Evolutionary conservation across 2,113 vertebrate species (phyloP).

Genomic region (Taxidea taxus): DNA sequence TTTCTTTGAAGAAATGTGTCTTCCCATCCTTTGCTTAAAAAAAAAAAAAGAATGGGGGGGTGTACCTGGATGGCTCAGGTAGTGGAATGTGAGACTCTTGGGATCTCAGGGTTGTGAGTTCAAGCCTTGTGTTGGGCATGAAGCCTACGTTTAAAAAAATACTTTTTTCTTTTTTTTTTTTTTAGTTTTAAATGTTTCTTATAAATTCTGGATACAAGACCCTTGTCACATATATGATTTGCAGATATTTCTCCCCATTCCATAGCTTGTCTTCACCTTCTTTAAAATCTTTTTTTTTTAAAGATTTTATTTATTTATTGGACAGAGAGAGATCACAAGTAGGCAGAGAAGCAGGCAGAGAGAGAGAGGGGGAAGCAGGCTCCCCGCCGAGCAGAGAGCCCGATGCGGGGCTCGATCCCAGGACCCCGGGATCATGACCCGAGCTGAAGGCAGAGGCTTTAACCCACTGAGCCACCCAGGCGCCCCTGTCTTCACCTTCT

Average conservation of each 20-base stretch:
- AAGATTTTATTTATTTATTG: no score
- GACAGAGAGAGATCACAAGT: no score
- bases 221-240: neutral
- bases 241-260: neutral
- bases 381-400: no score
- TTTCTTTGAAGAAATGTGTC: neutral
- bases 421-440: no score
- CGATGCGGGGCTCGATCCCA: no score
- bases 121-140: neutral
- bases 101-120: neutral
- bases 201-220: neutral
- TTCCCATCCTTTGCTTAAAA: neutral
- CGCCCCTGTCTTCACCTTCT: neutral
- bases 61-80: neutral
- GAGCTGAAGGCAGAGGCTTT: no score
- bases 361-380: no score
- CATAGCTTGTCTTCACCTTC: neutral
- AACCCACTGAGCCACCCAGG: no score
- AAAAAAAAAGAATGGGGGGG: neutral
- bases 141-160: neutral
- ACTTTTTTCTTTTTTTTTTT: no score
- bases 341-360: no score
- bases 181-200: neutral
- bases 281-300: no score
- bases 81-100: neutral